These are phyloP conservation scores for Triops cancriformis DNA, from an alignment of 1,140 invertebrate species.

Conservation along the genomic window DNA sequence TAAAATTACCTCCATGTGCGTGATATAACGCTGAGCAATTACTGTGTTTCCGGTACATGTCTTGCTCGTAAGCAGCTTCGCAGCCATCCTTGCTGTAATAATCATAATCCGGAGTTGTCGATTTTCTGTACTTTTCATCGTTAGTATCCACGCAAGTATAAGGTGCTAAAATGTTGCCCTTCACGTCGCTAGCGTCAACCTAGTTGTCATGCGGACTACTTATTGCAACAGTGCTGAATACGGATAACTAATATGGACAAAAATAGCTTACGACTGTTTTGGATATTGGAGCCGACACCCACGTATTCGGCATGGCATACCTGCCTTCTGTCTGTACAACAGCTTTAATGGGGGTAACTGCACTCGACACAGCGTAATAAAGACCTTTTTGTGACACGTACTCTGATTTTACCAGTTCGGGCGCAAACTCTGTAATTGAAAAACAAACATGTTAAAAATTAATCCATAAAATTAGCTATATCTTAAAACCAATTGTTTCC, in stretches of 20 bases:
- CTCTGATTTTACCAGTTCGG: neutral
- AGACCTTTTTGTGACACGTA: constrained; percentile 11
- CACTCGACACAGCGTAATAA: constrained; percentile 22
- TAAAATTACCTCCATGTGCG: neutral
- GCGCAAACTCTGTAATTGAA: constrained; percentile 11
- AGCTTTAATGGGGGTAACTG: neutral
- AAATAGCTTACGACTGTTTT: neutral
- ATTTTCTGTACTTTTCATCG: neutral
- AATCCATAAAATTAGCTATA: neutral
- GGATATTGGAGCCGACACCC: neutral
- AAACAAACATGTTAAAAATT: neutral
- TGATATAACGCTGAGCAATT: neutral
- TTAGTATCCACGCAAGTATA: neutral
- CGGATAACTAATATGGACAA: too few species aligned
- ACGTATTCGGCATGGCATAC: neutral
- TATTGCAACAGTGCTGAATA: too few species aligned
- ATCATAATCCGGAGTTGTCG: neutral
- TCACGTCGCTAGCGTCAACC: neutral
- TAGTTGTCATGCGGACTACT: neutral
- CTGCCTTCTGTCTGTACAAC: constrained; percentile 12
- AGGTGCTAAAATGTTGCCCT: neutral
- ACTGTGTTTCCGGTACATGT: neutral
- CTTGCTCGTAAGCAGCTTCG: neutral
- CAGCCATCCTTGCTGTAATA: neutral
- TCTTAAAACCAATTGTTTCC: neutral